These are phyloP conservation scores for Passer domesticus DNA, from an alignment of 2,113 vertebrate species.

Conservation along the genomic window DNA sequence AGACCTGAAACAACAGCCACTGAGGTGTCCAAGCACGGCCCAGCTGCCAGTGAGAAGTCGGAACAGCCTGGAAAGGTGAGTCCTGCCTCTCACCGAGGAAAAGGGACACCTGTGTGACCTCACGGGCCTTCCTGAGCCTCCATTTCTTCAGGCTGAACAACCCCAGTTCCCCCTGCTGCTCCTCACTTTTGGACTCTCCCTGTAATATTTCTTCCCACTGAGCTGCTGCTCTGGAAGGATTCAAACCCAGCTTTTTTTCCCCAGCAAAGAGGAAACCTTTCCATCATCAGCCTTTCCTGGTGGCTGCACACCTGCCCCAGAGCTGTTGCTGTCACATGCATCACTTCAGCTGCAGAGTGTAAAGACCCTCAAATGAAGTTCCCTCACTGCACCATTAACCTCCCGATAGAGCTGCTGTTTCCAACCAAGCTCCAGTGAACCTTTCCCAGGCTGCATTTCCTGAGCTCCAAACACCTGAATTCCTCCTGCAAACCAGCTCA, in stretches of 20 bases:
- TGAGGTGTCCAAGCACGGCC: fast-evolving
- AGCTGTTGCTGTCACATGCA: not conserved
- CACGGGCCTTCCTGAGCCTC: not conserved
- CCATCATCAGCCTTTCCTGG: not conserved
- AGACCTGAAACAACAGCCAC: too few species aligned
- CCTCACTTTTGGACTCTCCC: not conserved
- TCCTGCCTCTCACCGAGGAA: not conserved
- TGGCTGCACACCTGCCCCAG: not conserved
- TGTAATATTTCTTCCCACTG: not conserved
- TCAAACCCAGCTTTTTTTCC: not conserved
- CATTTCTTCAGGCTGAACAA: not conserved
- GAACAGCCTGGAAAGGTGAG: not conserved
- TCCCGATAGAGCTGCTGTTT: not conserved
- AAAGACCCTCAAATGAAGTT: not conserved
- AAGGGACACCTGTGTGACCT: not conserved
- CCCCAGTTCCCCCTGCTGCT: not conserved
- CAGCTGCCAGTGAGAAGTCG: not conserved
- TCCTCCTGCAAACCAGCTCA: not conserved
- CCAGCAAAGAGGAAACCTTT: not conserved
- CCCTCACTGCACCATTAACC: constrained; percentile 21
- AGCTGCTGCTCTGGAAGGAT: not conserved
- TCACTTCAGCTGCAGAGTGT: not conserved
- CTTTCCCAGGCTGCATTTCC: not conserved
- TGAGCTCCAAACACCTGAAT: not conserved
- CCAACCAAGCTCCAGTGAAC: not conserved